These are phyloP conservation scores for Trisateles emortualis DNA, from an alignment of 2,888 invertebrate genomes.

Conservation along the genomic window DNA sequence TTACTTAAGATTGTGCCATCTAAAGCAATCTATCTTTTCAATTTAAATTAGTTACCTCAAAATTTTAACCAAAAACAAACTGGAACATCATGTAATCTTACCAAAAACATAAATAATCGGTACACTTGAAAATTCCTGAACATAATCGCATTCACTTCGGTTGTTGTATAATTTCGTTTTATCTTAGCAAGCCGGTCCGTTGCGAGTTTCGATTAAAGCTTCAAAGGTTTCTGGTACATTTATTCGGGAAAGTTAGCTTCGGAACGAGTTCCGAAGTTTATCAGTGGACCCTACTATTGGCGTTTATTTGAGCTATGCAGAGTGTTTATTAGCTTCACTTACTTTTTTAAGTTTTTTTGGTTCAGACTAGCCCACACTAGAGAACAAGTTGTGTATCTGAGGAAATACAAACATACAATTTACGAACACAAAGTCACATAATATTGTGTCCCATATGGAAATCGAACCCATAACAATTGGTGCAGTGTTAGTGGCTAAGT, in stretches of 20 bases:
- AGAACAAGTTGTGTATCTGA: too few relatives aligned
- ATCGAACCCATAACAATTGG: too few relatives aligned
- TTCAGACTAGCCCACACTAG: too few relatives aligned
- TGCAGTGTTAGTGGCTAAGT: too few relatives aligned
- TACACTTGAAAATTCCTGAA: slow-evolving; percentile 31
- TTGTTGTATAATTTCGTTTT: slow-evolving; percentile 67
- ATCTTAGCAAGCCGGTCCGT: slow-evolving; percentile 56
- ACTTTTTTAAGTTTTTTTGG: too few relatives aligned
- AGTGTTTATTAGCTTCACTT: too few relatives aligned
- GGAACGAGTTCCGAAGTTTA: slow-evolving; percentile 68
- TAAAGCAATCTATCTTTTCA: not conserved
- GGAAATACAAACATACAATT: too few relatives aligned
- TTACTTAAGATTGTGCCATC: too few relatives aligned
- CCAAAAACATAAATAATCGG: slow-evolving; percentile 36
- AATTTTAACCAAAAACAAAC: slow-evolving; percentile 9
- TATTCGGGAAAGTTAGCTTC: slow-evolving; percentile 71
- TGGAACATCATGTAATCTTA: slow-evolving; percentile 21
- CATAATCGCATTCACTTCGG: slow-evolving; percentile 55
- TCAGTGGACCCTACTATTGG: slow-evolving; percentile 53
- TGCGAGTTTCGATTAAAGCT: slow-evolving; percentile 72
- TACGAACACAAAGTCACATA: too few relatives aligned
- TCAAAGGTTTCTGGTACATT: slow-evolving; percentile 79
- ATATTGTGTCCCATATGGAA: too few relatives aligned
- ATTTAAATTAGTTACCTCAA: not conserved
- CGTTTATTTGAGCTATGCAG: not conserved